Percentiles rank a stretch among this genome's conserved stretches.
phyloP scores from a whole-genome alignment of 1,140 invertebrate genomes.

The Brachystomella parvula region DNA sequence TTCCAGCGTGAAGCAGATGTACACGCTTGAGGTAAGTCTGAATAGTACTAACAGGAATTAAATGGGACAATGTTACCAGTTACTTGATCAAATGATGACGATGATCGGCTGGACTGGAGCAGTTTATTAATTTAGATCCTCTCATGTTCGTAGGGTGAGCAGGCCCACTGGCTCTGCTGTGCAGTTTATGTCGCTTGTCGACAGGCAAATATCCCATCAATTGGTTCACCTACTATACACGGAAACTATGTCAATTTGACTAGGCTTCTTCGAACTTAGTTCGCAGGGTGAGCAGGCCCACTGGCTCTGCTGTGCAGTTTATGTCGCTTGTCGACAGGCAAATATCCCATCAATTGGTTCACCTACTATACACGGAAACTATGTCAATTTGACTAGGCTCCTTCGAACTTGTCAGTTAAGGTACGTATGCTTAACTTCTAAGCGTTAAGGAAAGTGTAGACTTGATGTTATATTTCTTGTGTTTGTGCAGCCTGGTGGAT shows the following conservation, averaged over 20 bases:
- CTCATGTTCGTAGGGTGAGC: constrained; percentile 71
- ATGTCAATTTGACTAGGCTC: constrained; percentile 81
- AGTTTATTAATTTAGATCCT: too few species aligned
- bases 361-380: constrained; percentile 72
- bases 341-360: constrained; percentile 70
- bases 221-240: constrained; percentile 63
- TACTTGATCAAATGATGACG: too few species aligned
- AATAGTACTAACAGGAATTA: too few species aligned
- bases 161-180: constrained; percentile 89
- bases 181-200: constrained; percentile 87
- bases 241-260: constrained; percentile 90
- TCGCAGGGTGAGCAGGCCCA: constrained; percentile 79
- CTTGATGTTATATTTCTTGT: too few species aligned
- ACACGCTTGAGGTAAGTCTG: constrained; percentile 73
- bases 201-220: constrained; percentile 67
- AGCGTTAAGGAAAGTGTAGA: too few species aligned
- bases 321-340: constrained; percentile 76
- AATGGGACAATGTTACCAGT: too few species aligned
- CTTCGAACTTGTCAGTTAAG: constrained; percentile 80
- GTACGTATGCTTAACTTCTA: too few species aligned
- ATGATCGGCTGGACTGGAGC: too few species aligned
- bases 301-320: constrained; percentile 93
- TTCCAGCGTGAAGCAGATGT: constrained; percentile 69
- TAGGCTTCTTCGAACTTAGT: too few species aligned
- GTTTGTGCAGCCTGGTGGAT: constrained; percentile 67